These are phyloP conservation scores for Dolichoris vasculosae DNA, from an alignment of 1,140 invertebrate species.

Conservation along the genomic window DNA sequence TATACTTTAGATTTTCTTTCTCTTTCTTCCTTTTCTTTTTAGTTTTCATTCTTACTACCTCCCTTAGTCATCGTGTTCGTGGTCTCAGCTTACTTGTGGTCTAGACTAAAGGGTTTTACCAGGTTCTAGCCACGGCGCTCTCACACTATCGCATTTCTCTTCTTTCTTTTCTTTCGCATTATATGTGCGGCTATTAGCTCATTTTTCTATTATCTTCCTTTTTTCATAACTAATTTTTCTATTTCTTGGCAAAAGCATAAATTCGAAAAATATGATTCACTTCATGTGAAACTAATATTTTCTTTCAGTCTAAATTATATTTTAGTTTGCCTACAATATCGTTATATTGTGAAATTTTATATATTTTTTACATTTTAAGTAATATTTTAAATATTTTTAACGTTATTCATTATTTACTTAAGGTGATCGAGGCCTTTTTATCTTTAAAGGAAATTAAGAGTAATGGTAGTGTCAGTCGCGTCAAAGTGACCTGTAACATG, in stretches of 20 bases:
- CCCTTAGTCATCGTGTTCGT: slow-evolving; percentile 20
- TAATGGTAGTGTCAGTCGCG: slow-evolving; percentile 29
- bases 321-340: not conserved
- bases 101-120: slow-evolving; percentile 66
- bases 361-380: not conserved
- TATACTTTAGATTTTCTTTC: not conserved
- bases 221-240: not conserved
- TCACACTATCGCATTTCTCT: slow-evolving; percentile 2
- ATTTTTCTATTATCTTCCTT: not conserved
- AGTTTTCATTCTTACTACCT: not conserved
- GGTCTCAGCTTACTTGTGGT: slow-evolving; percentile 57
- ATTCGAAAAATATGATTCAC: not conserved
- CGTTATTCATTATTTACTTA: slow-evolving; percentile 1
- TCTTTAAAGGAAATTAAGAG: slow-evolving; percentile 43
- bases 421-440: slow-evolving; percentile 15
- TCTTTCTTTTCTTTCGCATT: not conserved
- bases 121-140: not conserved
- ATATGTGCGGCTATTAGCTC: not conserved
- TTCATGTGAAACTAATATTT: not conserved
- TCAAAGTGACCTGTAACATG: slow-evolving; percentile 45
- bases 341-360: not conserved
- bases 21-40: not conserved
- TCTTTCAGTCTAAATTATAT: not conserved
- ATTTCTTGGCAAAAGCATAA: not conserved
- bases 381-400: not conserved